These are phyloP conservation scores for Drosophila nikananu DNA, from an alignment of 1,140 invertebrate species.

Conservation along the genomic window DNA sequence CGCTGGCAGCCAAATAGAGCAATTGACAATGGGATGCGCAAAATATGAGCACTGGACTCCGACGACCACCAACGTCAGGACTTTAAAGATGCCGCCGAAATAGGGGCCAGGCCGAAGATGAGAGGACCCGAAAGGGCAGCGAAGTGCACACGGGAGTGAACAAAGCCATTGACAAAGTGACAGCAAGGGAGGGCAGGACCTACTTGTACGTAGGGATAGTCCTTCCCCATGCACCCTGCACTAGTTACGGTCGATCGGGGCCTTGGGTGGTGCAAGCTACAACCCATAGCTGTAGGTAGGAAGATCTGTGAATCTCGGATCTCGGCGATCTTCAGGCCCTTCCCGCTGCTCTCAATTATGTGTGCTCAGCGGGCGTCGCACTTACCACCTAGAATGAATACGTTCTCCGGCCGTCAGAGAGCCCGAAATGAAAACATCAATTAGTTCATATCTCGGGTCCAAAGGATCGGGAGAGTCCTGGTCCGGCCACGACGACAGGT, in stretches of 20 bases:
- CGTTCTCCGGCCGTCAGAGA: constrained; percentile 43
- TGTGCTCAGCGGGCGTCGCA: constrained; percentile 84
- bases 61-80: constrained; percentile 66
- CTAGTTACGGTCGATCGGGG: constrained; percentile 58
- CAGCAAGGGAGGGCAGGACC: constrained; percentile 15
- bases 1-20: constrained; percentile 70
- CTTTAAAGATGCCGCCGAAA: constrained; percentile 68
- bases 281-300: constrained; percentile 8
- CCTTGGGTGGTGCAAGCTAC: constrained; percentile 52
- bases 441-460: constrained; percentile 68
- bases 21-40: constrained; percentile 78
- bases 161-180: constrained; percentile 78
- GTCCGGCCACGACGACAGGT: constrained; percentile 61
- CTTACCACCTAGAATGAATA: constrained; percentile 83
- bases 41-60: constrained; percentile 57
- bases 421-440: constrained; percentile 79
- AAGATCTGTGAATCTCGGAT: constrained; percentile 7
- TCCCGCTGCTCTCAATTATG: constrained; percentile 72
- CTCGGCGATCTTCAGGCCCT: constrained; percentile 27
- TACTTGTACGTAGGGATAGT: constrained; percentile 13
- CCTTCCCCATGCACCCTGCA: constrained; percentile 39
- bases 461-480: constrained; percentile 23
- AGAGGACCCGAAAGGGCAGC: constrained; percentile 59
- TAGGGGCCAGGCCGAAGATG: constrained; percentile 69
- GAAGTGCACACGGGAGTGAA: constrained; percentile 51